Evolutionary conservation across 2,888 invertebrate genomes (phyloP).

Genomic region (Portevinia maculata): DNA sequence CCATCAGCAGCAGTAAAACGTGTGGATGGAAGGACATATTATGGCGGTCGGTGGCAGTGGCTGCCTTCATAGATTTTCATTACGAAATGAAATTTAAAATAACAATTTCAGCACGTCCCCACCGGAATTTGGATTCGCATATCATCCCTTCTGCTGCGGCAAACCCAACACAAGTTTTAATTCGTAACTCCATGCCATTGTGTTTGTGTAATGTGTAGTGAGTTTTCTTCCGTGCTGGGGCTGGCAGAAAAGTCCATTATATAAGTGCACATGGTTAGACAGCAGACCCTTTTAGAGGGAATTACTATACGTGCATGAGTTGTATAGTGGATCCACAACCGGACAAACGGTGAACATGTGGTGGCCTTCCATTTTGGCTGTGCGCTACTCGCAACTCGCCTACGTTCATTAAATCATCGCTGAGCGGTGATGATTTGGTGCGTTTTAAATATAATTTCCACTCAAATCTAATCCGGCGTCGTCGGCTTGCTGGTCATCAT

Average conservation of each 20-base stretch:
- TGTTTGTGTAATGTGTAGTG: too few species aligned
- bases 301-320: conserved; percentile 28
- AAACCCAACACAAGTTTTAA: conserved; percentile 45
- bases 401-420: conserved; percentile 68
- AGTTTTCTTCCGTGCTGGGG: conserved; percentile 14
- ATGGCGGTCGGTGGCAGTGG: background rate
- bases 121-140: conserved; percentile 46
- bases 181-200: conserved; percentile 58
- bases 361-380: conserved; percentile 34
- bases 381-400: conserved; percentile 10
- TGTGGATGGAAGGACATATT: conserved; percentile 23
- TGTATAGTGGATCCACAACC: conserved; percentile 13
- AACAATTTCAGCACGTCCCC: conserved; percentile 57
- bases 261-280: conserved; percentile 29
- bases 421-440: conserved; percentile 69
- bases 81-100: conserved; percentile 74
- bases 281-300: conserved; percentile 53
- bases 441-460: conserved; percentile 72
- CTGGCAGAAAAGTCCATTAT: conserved; percentile 41
- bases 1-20: background rate
- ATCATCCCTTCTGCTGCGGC: conserved; percentile 60
- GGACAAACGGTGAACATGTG: conserved; percentile 42
- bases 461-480: conserved; percentile 65
- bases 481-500: background rate
- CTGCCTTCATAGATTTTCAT: conserved; percentile 71